These are phyloP conservation scores for Anas acuta DNA, from an alignment of 2,797 vertebrate species.

Conservation along the genomic window DNA sequence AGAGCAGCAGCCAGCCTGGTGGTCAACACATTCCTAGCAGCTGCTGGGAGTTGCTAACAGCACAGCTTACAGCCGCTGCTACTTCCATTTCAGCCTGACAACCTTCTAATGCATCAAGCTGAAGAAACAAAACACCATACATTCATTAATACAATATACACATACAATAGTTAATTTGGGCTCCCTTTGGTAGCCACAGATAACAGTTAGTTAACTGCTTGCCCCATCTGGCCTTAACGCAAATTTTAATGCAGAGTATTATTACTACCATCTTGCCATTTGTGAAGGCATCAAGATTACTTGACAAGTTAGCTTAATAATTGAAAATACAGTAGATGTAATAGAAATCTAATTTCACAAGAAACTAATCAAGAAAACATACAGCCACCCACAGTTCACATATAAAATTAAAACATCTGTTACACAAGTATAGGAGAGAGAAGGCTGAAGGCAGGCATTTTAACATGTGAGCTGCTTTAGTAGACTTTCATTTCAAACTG, in stretches of 20 bases:
- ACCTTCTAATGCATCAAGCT: background rate
- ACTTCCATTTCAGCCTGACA: background rate
- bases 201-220: background rate
- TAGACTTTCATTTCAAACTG: background rate
- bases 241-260: background rate
- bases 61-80: fast-evolving
- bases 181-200: background rate
- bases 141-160: background rate
- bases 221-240: background rate
- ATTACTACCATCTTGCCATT: background rate
- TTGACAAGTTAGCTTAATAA: background rate
- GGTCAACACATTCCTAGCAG: background rate
- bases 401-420: background rate
- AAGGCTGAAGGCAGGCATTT: background rate
- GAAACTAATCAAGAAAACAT: background rate
- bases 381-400: background rate
- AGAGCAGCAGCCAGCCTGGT: background rate
- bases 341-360: background rate
- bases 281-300: background rate
- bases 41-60: background rate
- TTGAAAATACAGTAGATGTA: background rate
- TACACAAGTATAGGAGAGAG: background rate
- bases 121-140: background rate
- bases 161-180: background rate
- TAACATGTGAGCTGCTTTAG: background rate